Percentiles rank a stretch among this genome's conserved stretches.
Conservation (phyloP, 2,888 invertebrate species). For the Therioaphis trifolii region DNA sequence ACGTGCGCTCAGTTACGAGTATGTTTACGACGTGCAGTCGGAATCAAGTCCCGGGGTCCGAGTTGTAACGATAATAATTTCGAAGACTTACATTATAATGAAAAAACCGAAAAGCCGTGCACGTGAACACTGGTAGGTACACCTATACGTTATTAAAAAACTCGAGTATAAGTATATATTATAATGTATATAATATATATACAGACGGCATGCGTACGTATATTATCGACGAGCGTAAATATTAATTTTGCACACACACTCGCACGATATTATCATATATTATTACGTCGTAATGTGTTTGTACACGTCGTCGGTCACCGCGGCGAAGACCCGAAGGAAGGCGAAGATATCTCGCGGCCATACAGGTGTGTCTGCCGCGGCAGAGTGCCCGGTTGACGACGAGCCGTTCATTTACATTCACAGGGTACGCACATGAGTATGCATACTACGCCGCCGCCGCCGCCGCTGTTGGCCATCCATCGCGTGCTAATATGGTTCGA, state of each 20-base stretch:
- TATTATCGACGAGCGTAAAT: not conserved
- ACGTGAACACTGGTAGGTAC: too few relatives aligned
- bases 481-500: slow-evolving; percentile 58
- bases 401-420: not conserved
- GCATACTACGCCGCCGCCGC: not conserved
- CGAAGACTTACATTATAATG: too few relatives aligned
- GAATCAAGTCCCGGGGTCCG: too few relatives aligned
- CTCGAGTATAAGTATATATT: too few relatives aligned
- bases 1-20: not conserved
- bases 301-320: not conserved
- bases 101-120: too few relatives aligned
- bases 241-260: slow-evolving; percentile 18
- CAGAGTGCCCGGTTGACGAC: too few relatives aligned
- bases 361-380: slow-evolving; percentile 40
- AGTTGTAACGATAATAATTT: too few relatives aligned
- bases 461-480: slow-evolving; percentile 38
- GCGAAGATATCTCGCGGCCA: not conserved
- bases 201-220: too few relatives aligned
- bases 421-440: not conserved
- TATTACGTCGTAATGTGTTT: not conserved
- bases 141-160: too few relatives aligned
- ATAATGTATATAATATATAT: too few relatives aligned
- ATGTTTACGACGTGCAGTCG: too few relatives aligned
- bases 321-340: not conserved
- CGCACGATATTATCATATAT: not conserved